phyloP scores from a whole-genome alignment of 2,888 invertebrate species.

The Sinotaia quadrata region DNA sequence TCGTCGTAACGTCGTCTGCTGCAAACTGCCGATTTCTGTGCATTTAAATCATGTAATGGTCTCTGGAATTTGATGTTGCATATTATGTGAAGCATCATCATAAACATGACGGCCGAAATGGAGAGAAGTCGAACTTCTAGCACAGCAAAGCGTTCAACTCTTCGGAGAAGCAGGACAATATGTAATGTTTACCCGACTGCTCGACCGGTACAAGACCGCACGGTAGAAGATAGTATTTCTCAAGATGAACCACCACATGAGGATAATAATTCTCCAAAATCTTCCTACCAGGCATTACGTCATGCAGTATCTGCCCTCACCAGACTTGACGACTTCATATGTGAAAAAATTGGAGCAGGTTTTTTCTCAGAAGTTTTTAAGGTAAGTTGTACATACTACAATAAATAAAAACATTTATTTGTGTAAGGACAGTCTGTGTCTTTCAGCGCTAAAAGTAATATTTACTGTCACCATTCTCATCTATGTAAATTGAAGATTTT shows the following conservation, averaged over 20 bases:
- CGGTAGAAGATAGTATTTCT: neutral
- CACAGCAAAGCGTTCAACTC: conserved; percentile 5
- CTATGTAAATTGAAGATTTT: no score
- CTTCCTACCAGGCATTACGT: conserved; percentile 90
- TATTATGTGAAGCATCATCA: no score
- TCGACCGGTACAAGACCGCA: conserved; percentile 8
- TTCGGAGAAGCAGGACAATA: conserved; percentile 24
- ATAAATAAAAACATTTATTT: no score
- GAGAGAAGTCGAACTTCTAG: conserved; percentile 9
- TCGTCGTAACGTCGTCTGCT: no score
- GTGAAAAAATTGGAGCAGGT: conserved; percentile 93
- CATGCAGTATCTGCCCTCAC: conserved; percentile 93
- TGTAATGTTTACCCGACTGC: conserved; percentile 25
- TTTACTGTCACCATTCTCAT: no score
- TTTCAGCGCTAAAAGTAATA: no score
- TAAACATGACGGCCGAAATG: conserved; percentile 26
- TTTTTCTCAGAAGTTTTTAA: conserved; percentile 99
- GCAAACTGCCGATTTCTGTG: no score
- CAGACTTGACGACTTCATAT: conserved; percentile 92
- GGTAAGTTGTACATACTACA: no score
- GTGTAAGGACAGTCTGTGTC: no score
- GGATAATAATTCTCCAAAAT: conserved; percentile 30
- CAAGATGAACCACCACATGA: neutral
- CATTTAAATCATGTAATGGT: no score
- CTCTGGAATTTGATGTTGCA: no score